Evolutionary conservation across 2,113 vertebrate species (phyloP).

Genomic region (Mustelus asterias): DNA sequence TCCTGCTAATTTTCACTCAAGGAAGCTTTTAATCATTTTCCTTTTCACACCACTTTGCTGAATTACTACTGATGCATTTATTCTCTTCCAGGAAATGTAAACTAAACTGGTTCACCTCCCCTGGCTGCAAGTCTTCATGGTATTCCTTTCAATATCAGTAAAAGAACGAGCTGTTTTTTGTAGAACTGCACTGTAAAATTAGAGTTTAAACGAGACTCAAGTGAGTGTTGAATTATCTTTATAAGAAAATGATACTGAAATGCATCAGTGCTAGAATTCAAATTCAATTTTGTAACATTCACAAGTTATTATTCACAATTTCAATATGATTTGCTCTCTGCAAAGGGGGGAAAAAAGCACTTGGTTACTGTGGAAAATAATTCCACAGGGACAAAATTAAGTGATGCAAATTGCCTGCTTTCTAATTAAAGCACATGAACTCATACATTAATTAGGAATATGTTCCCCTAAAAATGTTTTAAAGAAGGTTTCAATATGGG

Average conservation of each 20-base stretch:
- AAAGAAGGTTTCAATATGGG: not conserved
- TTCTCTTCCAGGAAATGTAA: not conserved
- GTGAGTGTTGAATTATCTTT: not conserved
- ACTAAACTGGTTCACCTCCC: not conserved
- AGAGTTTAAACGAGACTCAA: not conserved
- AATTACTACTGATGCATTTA: not conserved
- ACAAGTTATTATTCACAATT: not conserved
- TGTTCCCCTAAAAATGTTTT: not conserved
- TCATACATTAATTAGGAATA: not conserved
- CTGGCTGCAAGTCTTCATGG: not conserved
- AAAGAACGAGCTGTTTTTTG: not conserved
- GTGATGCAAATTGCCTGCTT: not conserved
- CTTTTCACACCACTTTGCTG: not conserved
- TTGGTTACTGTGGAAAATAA: not conserved
- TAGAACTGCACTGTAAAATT: not conserved
- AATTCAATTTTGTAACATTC: not conserved
- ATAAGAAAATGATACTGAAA: not conserved
- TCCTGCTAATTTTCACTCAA: not conserved
- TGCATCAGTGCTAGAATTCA: not conserved
- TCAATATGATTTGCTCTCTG: not conserved
- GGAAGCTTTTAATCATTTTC: not conserved
- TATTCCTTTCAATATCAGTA: not conserved
- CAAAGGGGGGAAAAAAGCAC: not conserved
- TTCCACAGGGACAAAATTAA: not conserved
- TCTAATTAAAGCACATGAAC: not conserved